A percentile compares a stretch with the other conserved stretches of the same genome.
These are phyloP conservation scores for Latrodectus hesperus DNA, from an alignment of 2,888 invertebrate genomes.

Conservation along the genomic window DNA sequence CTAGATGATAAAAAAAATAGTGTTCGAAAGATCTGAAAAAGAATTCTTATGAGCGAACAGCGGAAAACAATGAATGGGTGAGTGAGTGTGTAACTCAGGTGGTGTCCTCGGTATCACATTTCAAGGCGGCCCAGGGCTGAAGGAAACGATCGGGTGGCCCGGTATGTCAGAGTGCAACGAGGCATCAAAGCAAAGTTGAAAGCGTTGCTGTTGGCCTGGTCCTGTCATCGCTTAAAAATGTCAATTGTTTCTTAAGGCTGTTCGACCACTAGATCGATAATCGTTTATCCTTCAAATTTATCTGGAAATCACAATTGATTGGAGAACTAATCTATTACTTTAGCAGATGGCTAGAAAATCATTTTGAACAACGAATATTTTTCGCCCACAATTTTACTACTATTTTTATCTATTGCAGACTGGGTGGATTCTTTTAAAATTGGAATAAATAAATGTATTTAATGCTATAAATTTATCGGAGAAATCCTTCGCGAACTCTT, in stretches of 20 bases:
- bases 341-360: no score
- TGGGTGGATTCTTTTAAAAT: no score
- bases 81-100: slow-evolving; percentile 66
- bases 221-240: slow-evolving; percentile 58
- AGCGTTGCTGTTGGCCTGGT: slow-evolving; percentile 57
- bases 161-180: slow-evolving; percentile 27
- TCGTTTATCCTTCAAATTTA: slow-evolving; percentile 11
- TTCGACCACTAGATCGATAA: slow-evolving; percentile 25
- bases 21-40: not conserved
- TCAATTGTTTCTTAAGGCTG: slow-evolving; percentile 48
- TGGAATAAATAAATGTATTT: no score
- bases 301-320: not conserved
- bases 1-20: not conserved
- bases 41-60: slow-evolving; percentile 50
- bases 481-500: no score
- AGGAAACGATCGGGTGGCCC: slow-evolving; percentile 56
- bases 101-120: slow-evolving; percentile 54
- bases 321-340: no score
- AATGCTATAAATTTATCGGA: no score
- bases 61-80: slow-evolving; percentile 41
- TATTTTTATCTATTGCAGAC: no score
- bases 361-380: no score
- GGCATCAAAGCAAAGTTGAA: slow-evolving; percentile 45
- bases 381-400: no score
- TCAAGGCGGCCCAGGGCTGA: slow-evolving; percentile 57